These are phyloP conservation scores for Thymelicus lineola DNA, from an alignment of 2,888 invertebrate genomes.

Conservation along the genomic window DNA sequence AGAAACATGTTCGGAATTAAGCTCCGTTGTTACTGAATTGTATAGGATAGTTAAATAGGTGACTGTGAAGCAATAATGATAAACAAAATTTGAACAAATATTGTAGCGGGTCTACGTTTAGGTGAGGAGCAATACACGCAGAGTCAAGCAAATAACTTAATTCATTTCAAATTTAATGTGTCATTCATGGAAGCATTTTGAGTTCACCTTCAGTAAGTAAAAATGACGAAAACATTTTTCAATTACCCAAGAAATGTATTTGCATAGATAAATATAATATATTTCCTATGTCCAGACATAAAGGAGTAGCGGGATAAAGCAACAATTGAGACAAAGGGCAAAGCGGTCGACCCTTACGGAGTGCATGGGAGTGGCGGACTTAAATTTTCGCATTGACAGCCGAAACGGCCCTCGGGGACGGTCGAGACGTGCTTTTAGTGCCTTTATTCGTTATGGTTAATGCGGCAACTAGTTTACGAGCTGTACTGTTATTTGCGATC, in stretches of 20 bases:
- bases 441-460: slow-evolving; percentile 85
- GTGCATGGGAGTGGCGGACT: slow-evolving; percentile 83
- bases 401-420: slow-evolving; percentile 82
- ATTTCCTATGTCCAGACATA: slow-evolving; percentile 47
- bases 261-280: slow-evolving; percentile 15
- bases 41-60: slow-evolving; percentile 44
- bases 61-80: slow-evolving; percentile 30
- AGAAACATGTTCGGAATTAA: slow-evolving; percentile 51
- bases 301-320: slow-evolving; percentile 57
- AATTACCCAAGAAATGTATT: neutral
- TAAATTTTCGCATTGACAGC: slow-evolving; percentile 85
- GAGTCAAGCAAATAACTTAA: too few species aligned
- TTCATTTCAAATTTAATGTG: neutral
- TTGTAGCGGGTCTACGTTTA: slow-evolving; percentile 12
- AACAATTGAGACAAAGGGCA: slow-evolving; percentile 82
- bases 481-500: slow-evolving; percentile 77
- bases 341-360: slow-evolving; percentile 78
- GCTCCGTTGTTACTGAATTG: slow-evolving; percentile 58
- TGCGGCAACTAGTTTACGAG: slow-evolving; percentile 82
- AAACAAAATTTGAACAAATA: slow-evolving; percentile 34
- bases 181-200: neutral
- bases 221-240: neutral
- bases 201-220: too few species aligned
- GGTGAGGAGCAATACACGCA: too few species aligned
- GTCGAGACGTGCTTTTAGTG: slow-evolving; percentile 79